Conservation (phyloP, 2,888 invertebrate species). For the Acanthoscelides obtectus region DNA sequence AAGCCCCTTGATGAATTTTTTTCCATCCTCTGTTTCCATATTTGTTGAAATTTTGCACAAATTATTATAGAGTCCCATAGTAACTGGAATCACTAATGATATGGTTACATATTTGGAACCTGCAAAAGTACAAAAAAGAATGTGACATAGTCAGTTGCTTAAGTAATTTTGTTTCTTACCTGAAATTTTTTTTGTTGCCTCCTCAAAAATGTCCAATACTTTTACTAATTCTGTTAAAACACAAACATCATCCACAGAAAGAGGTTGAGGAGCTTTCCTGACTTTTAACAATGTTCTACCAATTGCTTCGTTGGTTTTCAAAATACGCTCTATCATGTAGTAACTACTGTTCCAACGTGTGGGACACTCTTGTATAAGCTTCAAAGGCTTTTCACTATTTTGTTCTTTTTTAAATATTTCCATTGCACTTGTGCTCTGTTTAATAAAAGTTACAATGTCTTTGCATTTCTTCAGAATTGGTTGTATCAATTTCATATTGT, state of each 20-base stretch:
- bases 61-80: constrained; percentile 8
- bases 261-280: constrained; percentile 13
- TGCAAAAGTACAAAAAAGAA: background rate
- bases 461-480: constrained; percentile 11
- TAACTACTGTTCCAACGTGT: background rate
- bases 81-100: constrained; percentile 12
- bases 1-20: constrained; percentile 7
- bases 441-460: constrained; percentile 13
- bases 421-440: constrained; percentile 12
- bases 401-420: constrained; percentile 14
- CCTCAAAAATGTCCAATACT: constrained; percentile 12
- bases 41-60: background rate
- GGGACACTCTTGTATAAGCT: constrained; percentile 7
- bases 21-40: constrained; percentile 10
- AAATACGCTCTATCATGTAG: constrained; percentile 14
- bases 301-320: constrained; percentile 13
- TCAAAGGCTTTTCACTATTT: constrained; percentile 6
- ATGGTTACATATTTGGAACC: constrained; percentile 7
- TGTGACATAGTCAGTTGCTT: background rate
- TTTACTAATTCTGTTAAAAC: constrained; percentile 13
- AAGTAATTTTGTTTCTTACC: constrained; percentile 3
- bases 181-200: constrained; percentile 17
- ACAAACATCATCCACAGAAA: constrained; percentile 10
- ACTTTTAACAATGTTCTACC: constrained; percentile 14
- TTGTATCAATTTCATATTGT: constrained; percentile 4